Evolutionary conservation across 2,113 vertebrate species (phyloP).

Genomic region (Psittacara wagleri): DNA sequence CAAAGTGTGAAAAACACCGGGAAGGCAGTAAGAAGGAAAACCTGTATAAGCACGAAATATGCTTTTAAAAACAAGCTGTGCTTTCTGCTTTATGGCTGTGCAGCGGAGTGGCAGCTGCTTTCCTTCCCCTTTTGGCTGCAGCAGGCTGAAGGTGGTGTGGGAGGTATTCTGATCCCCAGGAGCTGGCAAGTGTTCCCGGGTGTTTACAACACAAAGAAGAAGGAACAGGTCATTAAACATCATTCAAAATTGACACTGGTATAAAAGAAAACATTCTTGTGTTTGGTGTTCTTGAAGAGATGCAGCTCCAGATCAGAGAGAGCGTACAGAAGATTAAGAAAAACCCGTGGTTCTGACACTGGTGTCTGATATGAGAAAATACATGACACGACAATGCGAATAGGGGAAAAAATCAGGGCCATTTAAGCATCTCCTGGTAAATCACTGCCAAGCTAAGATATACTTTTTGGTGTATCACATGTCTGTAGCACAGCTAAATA

Average conservation of each 20-base stretch:
- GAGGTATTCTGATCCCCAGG: not conserved
- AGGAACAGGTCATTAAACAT: not conserved
- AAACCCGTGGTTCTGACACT: not conserved
- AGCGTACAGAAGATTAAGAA: not conserved
- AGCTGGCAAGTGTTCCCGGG: not conserved
- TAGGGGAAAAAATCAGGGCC: not conserved
- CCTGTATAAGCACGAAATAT: not conserved
- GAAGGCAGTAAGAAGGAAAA: not conserved
- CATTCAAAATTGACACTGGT: fast-evolving
- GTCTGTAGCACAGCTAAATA: not conserved
- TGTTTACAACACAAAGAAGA: not conserved
- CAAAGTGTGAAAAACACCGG: not conserved
- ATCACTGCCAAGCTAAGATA: not conserved
- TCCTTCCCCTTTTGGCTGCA: not conserved
- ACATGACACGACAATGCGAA: not conserved
- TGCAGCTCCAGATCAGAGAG: not conserved
- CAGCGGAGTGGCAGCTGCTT: not conserved
- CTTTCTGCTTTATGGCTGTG: not conserved
- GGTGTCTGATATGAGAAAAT: not conserved
- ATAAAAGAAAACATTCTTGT: not conserved
- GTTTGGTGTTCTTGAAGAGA: not conserved
- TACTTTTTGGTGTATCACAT: not conserved
- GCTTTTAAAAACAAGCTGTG: not conserved
- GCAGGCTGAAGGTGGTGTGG: not conserved
- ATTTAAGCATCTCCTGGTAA: not conserved